Base-by-base conservation (phyloP, 2,888 invertebrate species). In the Catocala nupta region DNA sequence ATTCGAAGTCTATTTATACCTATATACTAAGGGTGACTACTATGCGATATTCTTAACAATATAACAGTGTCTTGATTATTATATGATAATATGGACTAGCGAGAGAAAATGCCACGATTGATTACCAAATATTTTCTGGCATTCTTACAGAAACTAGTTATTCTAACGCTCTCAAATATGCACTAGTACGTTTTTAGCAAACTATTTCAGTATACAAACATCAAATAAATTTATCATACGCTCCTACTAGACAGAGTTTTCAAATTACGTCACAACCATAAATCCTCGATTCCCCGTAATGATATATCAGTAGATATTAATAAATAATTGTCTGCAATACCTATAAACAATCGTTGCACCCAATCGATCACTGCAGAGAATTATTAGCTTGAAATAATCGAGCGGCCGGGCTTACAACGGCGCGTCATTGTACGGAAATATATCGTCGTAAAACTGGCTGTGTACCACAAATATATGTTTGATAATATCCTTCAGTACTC, bases 391-490 rank as follows among this genome's bases (percentile, higher is more conserved):
- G 47, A 42, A 53, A 43, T 34, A 48, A 34, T 13, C 33, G n/a
- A 53, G 52, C 43, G 34, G 12, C 36, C 13, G 7, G 39, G 8
- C 12, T n/a, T 49, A 49, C 44, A 44, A n/a, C 43, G 25, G 47
- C 10, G 49, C 62, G 53, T 44, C 57, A 62, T 11, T n/a, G 43
- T 13, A 50, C 54, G 49, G 50, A 58, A 54, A 63, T 58, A 62
- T 43, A 58, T 42, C 53, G 39, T 39, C 49, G 33, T 45, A 58
- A 63, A 63, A 58, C 45, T 42, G 25, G 13, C 5, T 43, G 44
- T 60, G 43, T 33, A 45, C 50, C 39, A 55, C 49, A 43, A 50
- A 63, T 55, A 63, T 50, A 58, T 45, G 45, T 54, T 50, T 58
- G 45, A 55, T 63, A 49, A 63, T 39, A 51, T 58, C 50, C 50